A percentile compares a stretch with the other conserved stretches of the same genome.
These are phyloP conservation scores for Agrilus planipennis DNA, from an alignment of 1,140 invertebrate genomes.

Conservation along the genomic window DNA sequence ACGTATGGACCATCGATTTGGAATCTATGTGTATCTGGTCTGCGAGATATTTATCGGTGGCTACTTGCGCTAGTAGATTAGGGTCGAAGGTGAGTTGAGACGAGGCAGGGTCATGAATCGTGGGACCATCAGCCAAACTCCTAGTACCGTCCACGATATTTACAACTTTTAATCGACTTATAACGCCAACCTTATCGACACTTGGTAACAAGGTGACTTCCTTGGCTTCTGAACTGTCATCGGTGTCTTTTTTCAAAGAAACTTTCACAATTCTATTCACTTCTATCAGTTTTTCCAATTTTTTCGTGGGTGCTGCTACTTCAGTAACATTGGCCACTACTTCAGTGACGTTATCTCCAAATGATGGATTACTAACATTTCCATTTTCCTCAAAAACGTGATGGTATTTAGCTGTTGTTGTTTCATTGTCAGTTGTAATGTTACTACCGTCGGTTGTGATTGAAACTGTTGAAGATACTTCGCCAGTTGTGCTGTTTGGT, in stretches of 20 bases:
- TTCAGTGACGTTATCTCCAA: too few relatives aligned
- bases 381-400: too few relatives aligned
- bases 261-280: slow-evolving; percentile 53
- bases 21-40: slow-evolving; percentile 22
- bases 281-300: slow-evolving; percentile 46
- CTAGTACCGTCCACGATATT: slow-evolving; percentile 41
- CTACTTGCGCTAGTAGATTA: background rate
- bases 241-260: slow-evolving; percentile 43
- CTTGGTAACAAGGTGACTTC: slow-evolving; percentile 40
- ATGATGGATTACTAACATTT: too few relatives aligned
- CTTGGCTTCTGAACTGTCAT: slow-evolving; percentile 39
- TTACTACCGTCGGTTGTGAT: slow-evolving; percentile 2
- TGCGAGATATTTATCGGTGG: background rate
- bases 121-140: background rate
- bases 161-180: slow-evolving; percentile 50
- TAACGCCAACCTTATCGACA: slow-evolving; percentile 50
- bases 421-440: slow-evolving; percentile 4
- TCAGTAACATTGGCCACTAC: background rate
- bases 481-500: too few relatives aligned
- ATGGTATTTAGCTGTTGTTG: too few relatives aligned
- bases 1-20: slow-evolving; percentile 25
- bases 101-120: background rate
- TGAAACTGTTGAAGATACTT: too few relatives aligned
- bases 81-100: background rate
- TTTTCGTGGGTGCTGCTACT: slow-evolving; percentile 11